Evolutionary conservation across 1,140 invertebrate species (phyloP), one percentile per base, ranked within the genome.

Genomic region (Brachionus manjavacas): DNA sequence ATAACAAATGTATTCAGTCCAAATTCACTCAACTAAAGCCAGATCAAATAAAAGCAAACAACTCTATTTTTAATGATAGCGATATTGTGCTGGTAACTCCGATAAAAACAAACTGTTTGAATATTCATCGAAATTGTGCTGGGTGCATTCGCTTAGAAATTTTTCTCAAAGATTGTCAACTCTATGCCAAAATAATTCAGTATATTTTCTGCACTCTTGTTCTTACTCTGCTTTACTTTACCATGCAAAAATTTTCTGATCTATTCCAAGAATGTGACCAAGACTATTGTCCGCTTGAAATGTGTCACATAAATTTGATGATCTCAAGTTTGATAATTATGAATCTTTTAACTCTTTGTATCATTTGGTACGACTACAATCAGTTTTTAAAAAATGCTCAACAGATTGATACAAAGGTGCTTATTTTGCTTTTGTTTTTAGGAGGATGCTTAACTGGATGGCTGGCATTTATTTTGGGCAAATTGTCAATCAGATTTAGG

Each of bases 141-240:
- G 25, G 49, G 4, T 76, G 72, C 25, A 4, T 49, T 14, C 41
- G 46, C 14, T 28, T 20, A 1, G 41, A 46, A 3, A 25, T 49
- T 46, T 14, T 76, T 1, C 23, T 31, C 0, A 16, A 76, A 3
- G 72, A 76, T 39, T 49, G 72, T 31, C 11, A 46, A 25, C 46
- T 76, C 1, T 76, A 76, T 76, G 72, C 72, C 41, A 20, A 20
- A 49, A 76, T 76, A 20, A 52, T 76, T 12, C 72, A 76, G 28
- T 4, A 20, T 3, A 20, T 25, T 12, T 49, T 76, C 9, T 23
- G 8, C 12, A 25, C 31, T 9, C 4, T 76, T 12, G 16, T 76
- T 49, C n/a, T 76, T 12, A 8, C 20, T 11, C n/a, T 76, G 11
- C 3, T 76, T 25, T 28, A 25, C 25, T 76, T 76, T 52, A 76